Conservation (phyloP, 1,140 invertebrate species). For the Epicauta chinensis region DNA sequence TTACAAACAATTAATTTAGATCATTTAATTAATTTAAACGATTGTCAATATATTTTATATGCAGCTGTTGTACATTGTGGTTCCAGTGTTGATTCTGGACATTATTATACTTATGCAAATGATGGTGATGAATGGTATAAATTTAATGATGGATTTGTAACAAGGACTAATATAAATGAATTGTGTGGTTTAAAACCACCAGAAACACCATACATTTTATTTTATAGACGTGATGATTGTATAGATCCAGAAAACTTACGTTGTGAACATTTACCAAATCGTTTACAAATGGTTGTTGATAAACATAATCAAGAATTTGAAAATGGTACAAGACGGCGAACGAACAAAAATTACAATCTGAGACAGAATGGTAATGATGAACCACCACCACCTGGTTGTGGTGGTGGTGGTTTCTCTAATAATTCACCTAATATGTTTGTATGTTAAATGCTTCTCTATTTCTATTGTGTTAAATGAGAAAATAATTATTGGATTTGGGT, state of each 20-base stretch:
- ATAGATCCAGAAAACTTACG: conserved; percentile 32
- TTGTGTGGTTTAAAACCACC: conserved; percentile 59
- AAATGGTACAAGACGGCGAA: conserved; percentile 20
- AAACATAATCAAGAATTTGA: conserved; percentile 34
- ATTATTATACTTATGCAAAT: conserved; percentile 78
- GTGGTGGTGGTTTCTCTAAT: conserved; percentile 34
- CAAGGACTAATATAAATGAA: conserved; percentile 49
- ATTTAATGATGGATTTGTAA: conserved; percentile 73
- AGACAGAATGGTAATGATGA: conserved; percentile 34
- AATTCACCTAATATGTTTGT: conserved; percentile 36
- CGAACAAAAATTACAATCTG: conserved; percentile 15
- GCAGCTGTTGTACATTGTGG: conserved; percentile 80
- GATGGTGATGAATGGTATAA: conserved; percentile 68
- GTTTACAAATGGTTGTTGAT: conserved; percentile 25
- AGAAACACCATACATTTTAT: conserved; percentile 77
- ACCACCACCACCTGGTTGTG: conserved; percentile 40
- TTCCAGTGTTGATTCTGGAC: conserved; percentile 73
- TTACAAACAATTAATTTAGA: conserved; percentile 61
- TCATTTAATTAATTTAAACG: conserved; percentile 48
- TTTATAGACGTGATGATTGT: conserved; percentile 51
- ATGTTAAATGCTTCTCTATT: conserved; percentile 26
- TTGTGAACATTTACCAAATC: conserved; percentile 19
- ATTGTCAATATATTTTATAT: conserved; percentile 61
- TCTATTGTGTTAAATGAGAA: no score
- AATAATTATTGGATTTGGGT: conserved; percentile 18